phyloP scores from a whole-genome alignment of 2,113 vertebrate genomes.

The Salvelinus fontinalis region DNA sequence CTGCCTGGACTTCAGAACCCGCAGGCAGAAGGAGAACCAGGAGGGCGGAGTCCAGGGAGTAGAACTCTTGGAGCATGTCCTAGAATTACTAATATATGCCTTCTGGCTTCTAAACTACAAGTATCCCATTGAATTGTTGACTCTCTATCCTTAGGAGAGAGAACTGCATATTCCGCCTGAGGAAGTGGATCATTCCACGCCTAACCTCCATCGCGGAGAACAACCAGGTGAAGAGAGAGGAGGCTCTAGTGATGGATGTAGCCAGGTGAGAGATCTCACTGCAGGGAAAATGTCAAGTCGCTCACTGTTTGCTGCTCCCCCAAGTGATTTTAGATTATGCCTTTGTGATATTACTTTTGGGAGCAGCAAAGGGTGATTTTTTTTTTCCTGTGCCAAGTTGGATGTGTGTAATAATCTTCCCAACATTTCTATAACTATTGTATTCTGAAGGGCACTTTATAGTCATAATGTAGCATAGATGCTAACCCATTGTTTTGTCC shows the following conservation, averaged over 20 bases:
- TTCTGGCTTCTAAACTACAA: too few species aligned
- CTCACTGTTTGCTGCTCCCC: not conserved
- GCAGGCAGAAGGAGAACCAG: conserved; percentile 76
- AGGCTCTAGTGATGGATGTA: conserved; percentile 80
- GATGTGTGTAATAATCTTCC: too few species aligned
- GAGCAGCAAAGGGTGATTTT: not conserved
- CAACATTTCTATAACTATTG: not conserved
- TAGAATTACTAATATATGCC: too few species aligned
- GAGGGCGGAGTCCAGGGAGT: conserved; percentile 72
- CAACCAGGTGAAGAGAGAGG: conserved; percentile 74
- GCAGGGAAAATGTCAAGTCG: not conserved
- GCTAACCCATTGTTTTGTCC: not conserved
- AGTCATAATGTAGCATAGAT: too few species aligned
- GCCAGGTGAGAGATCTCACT: conserved; percentile 75
- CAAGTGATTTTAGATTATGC: not conserved
- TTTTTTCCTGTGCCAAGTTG: too few species aligned
- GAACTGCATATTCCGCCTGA: conserved; percentile 65
- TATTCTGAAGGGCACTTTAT: conserved; percentile 2
- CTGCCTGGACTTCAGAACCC: conserved; percentile 85
- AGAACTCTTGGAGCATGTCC: not conserved
- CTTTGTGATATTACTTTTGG: not conserved
- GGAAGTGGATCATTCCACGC: conserved; percentile 87
- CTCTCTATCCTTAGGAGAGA: conserved; percentile 59
- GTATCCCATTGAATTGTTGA: not conserved
- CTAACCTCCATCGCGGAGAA: conserved; percentile 81